Evolutionary conservation across 2,797 vertebrate species (phyloP), one percentile per base, ranked within the genome.

Genomic region (Coccyzus lansbergi): DNA sequence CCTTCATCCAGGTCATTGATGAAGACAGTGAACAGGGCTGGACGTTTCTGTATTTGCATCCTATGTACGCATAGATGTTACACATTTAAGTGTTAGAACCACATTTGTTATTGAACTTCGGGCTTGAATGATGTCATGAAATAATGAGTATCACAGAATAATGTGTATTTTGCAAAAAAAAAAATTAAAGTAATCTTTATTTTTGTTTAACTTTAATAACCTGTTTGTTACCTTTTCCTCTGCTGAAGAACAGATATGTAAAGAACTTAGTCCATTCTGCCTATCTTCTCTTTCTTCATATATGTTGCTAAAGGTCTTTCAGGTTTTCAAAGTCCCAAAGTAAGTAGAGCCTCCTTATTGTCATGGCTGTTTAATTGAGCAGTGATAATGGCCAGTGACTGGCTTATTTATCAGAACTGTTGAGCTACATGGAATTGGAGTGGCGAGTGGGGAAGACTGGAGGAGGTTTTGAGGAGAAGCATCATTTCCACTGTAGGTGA

Each of bases 41-140:
- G n/a, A n/a, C n/a, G n/a, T n/a, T n/a, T 34, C 4, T 0, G 0
- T 81, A 1, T 83, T 83, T 72, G 46, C 49, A 3, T 49, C 10
- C 49, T 49, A 12, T 19, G 21, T 22, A 40, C 19, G 6, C 25
- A 11, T 21, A 49, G n/a, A 11, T 79, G 10, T 33, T 60, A 16
- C 1, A 25, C 0, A 0, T 49, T 31, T 51, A 59, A 63, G 6
- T 55, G 4, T 44, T 81, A 25, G 6, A 18, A 19, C 13, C 22
- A 22, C 26, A 58, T 75, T 83, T 75, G 12, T 56, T 86, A 25
- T 3, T 38, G 26, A 42, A 15, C 6, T 82, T 5, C 0, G 26
- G 25, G 17, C 31, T 29, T 29, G 48, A 79, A n/a, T 40, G 19
- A 14, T 38, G 7, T 6, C 2, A 18, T 26, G 7, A 64, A 40